phyloP scores from a whole-genome alignment of 1,140 invertebrate genomes.

The Olivierus martensii region DNA sequence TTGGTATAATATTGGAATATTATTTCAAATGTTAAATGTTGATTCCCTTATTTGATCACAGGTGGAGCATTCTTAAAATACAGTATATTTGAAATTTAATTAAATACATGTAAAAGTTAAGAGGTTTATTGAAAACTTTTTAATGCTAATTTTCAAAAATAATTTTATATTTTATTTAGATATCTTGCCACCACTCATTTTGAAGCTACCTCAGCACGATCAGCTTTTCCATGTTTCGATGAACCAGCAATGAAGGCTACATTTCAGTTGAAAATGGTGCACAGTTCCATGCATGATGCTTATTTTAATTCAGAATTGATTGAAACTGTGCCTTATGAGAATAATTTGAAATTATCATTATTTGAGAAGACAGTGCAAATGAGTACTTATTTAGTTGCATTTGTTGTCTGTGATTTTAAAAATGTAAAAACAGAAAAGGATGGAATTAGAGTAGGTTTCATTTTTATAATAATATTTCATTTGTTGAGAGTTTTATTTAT shows the following conservation, averaged over 20 bases:
- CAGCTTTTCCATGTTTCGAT: slow-evolving; percentile 93
- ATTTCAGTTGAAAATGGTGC: slow-evolving; percentile 76
- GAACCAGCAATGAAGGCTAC: slow-evolving; percentile 89
- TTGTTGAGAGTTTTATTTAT: not conserved
- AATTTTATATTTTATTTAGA: slow-evolving; percentile 35
- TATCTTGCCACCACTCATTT: slow-evolving; percentile 89
- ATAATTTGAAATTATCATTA: slow-evolving; percentile 29
- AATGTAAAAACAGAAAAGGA: not conserved
- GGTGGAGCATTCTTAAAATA: no score
- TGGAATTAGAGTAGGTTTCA: not conserved
- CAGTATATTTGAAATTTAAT: no score
- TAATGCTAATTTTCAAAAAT: no score
- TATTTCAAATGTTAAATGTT: no score
- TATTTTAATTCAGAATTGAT: slow-evolving; percentile 48
- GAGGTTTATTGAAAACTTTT: not conserved
- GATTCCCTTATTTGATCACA: no score
- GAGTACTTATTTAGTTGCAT: slow-evolving; percentile 92
- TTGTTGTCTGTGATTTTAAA: slow-evolving; percentile 73
- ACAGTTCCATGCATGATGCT: slow-evolving; percentile 71
- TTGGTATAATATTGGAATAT: no score
- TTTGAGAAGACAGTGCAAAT: slow-evolving; percentile 85
- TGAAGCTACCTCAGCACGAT: slow-evolving; percentile 81
- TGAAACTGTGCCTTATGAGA: slow-evolving; percentile 7
- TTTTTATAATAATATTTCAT: no score
- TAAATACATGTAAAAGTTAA: no score